Base-by-base conservation (phyloP, 2,888 invertebrate genomes). In the Oxytorus armatus region DNA sequence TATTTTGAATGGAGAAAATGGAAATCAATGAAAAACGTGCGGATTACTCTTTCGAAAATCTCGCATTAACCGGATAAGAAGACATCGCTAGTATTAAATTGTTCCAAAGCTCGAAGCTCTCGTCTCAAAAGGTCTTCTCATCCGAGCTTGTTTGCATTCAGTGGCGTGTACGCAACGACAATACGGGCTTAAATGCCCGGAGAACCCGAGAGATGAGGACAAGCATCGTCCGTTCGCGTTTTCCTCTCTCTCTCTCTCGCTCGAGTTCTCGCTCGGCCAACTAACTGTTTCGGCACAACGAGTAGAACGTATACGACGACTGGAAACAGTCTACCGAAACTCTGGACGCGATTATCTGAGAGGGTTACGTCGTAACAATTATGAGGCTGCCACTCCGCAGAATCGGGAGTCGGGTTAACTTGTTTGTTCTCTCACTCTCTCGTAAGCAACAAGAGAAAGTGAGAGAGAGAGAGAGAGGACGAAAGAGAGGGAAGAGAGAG, bases 311-410 rank as follows among this genome's bases (percentile, higher is more conserved):
- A 36, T 63, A 61, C 39, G 63, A 79, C 63, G 70, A 73, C 72
- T 72, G 69, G 90, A 90, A 65, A 91, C 90, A 87, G 89, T 88
- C 89, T 73, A 65, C 89, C 86, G 87, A 91, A 91, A 91, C 89
- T 91, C 91, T 91, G 90, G 86, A 90, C 89, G 87, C 91, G 90
- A 92, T 91, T 92, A 92, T 92, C 91, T 89, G 88, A 88, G 81
- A 18, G 90, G 91, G 90, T 91, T 90, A 90, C 89, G 91, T 89
- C 90, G 90, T 89, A 91, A 91, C 91, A 91, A 91, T 90, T 91
- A 91, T 89, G 90, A 87, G 89, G 86, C 88, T 91, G 91, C 89
- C 90, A 90, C 89, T 90, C 89, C 86, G 88, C 87, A 82, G 88
- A 90, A 91, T 91, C 91, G 88, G 86, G 88, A 82, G 77, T 75